A percentile compares a stretch with the other conserved stretches of the same genome.
phyloP scores from a whole-genome alignment of 2,113 vertebrate species.

The Euleptes europaea region DNA sequence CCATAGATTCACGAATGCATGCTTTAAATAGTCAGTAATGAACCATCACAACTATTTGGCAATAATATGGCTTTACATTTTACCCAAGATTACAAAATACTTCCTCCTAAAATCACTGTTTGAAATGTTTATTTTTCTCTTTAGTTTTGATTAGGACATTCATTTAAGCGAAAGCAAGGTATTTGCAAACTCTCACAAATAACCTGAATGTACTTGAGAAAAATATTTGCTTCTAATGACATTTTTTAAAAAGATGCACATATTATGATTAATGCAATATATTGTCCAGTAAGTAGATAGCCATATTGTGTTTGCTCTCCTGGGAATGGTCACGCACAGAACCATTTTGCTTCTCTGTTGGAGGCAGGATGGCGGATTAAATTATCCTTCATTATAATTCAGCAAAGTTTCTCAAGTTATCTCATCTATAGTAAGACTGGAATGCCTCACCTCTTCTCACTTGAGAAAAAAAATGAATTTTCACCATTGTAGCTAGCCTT shows the following conservation, averaged over 20 bases:
- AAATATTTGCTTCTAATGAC: neutral
- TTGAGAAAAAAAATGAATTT: no score
- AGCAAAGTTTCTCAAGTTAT: neutral
- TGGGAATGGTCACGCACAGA: no score
- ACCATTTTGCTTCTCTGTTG: neutral
- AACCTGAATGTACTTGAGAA: neutral
- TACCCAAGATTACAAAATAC: neutral
- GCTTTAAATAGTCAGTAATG: conserved; percentile 3
- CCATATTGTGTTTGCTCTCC: neutral
- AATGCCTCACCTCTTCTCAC: no score
- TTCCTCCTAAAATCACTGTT: neutral
- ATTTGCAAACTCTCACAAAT: neutral
- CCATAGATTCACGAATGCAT: neutral
- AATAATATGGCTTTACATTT: neutral
- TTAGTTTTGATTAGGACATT: neutral
- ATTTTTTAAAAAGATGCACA: neutral
- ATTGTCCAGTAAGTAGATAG: neutral
- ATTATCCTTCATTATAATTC: neutral
- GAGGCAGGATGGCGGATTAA: neutral
- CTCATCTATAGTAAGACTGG: no score
- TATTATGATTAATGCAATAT: neutral
- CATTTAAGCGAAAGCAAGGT: neutral
- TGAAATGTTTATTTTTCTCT: neutral
- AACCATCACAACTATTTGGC: neutral
- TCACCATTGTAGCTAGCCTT: no score